phyloP scores from a whole-genome alignment of 2,113 vertebrate genomes.

The Hucho hucho region DNA sequence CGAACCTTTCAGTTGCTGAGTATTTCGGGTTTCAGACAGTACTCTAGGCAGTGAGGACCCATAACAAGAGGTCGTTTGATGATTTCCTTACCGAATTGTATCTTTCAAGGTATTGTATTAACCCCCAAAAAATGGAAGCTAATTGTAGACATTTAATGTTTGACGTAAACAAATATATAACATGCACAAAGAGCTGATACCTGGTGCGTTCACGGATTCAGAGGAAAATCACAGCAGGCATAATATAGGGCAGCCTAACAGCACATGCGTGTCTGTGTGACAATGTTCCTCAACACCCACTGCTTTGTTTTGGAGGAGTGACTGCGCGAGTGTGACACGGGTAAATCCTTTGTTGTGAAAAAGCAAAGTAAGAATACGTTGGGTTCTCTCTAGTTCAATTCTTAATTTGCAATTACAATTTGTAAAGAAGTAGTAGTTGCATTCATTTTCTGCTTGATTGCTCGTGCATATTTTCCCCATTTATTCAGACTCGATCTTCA shows the following conservation, averaged over 20 bases:
- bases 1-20: neutral
- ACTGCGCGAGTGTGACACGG: neutral
- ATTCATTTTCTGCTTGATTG: conserved; percentile 15
- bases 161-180: neutral
- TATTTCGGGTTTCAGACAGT: too few relatives aligned
- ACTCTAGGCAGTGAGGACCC: neutral
- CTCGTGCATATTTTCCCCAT: too few relatives aligned
- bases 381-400: neutral
- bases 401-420: neutral
- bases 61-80: neutral
- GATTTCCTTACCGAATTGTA: neutral
- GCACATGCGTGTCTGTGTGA: neutral
- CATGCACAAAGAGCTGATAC: neutral
- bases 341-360: conserved; percentile 10
- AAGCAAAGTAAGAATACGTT: neutral
- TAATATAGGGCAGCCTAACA: neutral
- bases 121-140: neutral
- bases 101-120: neutral
- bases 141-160: neutral
- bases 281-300: neutral
- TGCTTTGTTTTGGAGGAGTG: conserved; percentile 8
- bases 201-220: neutral
- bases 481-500: neutral
- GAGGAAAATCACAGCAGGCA: neutral
- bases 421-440: neutral